A percentile compares a stretch with the other conserved stretches of the same genome.
These are phyloP conservation scores for Eristalis tenax DNA, from an alignment of 2,888 invertebrate genomes.

Conservation along the genomic window DNA sequence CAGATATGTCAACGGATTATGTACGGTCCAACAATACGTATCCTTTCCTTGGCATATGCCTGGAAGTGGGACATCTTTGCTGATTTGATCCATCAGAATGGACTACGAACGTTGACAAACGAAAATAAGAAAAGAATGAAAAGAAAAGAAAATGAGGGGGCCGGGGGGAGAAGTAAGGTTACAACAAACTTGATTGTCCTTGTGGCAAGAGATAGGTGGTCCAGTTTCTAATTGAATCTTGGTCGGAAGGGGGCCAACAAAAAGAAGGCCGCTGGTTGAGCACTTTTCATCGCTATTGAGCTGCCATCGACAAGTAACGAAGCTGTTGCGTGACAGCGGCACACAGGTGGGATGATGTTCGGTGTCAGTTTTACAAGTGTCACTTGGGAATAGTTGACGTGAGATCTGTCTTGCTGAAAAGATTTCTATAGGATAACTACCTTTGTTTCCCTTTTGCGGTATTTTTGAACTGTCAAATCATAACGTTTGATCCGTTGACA, in stretches of 20 bases:
- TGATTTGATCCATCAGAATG: constrained; percentile 29
- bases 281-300: neutral
- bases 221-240: constrained; percentile 1
- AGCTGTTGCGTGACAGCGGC: neutral
- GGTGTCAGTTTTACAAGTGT: neutral
- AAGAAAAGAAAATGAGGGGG: constrained; percentile 9
- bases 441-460: neutral
- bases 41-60: constrained; percentile 19
- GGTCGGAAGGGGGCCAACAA: neutral
- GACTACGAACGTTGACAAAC: constrained; percentile 44
- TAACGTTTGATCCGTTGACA: neutral
- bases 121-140: constrained; percentile 25
- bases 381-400: neutral
- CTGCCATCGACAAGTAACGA: neutral
- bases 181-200: constrained; percentile 38
- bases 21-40: constrained; percentile 38
- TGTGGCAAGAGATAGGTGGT: constrained; percentile 10
- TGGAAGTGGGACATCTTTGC: constrained; percentile 45
- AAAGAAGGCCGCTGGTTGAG: neutral
- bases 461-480: neutral
- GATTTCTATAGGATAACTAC: neutral
- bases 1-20: constrained; percentile 46
- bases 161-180: constrained; percentile 15
- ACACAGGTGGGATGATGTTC: neutral
- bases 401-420: neutral